Evolutionary conservation across 2,888 invertebrate genomes (phyloP), one percentile per base, ranked within the genome.

Genomic region (Augiades crinisus): DNA sequence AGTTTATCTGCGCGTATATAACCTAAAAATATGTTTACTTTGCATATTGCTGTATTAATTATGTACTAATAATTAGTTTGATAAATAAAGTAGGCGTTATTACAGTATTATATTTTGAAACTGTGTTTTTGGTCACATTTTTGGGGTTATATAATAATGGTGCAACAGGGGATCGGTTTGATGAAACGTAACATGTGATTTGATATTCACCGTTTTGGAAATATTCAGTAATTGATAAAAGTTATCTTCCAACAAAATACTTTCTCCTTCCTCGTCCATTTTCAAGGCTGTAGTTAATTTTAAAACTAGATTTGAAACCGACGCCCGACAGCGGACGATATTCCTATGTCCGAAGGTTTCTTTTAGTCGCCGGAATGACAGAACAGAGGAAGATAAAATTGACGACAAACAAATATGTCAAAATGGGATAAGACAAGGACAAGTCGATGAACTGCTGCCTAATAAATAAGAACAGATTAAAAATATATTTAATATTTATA

Each of bases 181-280:
- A 60, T 63, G 63, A 55, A 58, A 57, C 46, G 54, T 57, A 56
- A 61, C 51, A 62, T 58, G 54, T 52, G 45, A 56, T 37, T 21
- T 24, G 5, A 76, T 79, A 81, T 91, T 92, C 92, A 96, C 97
- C 90, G 95, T 92, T 91, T 92, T 94, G 5, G 96, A 91, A 57
- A 98, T 91, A 89, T 97, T 97, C 47, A 98, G 89, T 79, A 96
- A 94, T 56, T 96, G 94, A 78, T 98, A 98, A 82, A 94, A 97
- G 85, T 97, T 96, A 70, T 96, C 96, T 82, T 95, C 95, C 53
- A 92, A 79, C 55, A 91, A 76, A 76, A 90, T 91, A 67, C 92
- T 93, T 62, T 94, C 94, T 38, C 92, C 92, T 70, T 94, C 94
- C 68, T 91, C 91, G 72, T 93, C 93, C 93, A 94, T 93, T 73